Percentiles rank a stretch among this genome's conserved stretches.
Evolutionary conservation across 2,797 vertebrate genomes (phyloP).

Genomic region (Galago senegalensis): DNA sequence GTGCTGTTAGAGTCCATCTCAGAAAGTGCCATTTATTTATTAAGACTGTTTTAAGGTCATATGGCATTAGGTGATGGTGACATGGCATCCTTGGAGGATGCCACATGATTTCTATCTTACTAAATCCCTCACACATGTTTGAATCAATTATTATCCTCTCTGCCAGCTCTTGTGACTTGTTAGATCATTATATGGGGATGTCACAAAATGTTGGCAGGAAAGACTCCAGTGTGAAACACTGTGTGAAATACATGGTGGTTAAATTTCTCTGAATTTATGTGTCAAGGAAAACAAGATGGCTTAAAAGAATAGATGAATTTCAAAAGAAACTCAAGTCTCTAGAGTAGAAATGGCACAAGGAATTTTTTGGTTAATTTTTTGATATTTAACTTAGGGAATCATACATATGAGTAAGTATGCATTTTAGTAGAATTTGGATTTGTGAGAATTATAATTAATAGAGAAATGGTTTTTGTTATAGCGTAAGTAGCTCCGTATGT

Average conservation of each 20-base stretch:
- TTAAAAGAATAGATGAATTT: slow-evolving; percentile 20
- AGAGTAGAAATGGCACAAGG: not conserved
- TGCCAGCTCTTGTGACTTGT: slow-evolving; percentile 15
- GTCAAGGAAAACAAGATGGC: slow-evolving; percentile 67
- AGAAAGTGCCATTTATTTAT: slow-evolving; percentile 70
- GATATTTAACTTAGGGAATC: not conserved
- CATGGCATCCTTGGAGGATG: slow-evolving; percentile 53
- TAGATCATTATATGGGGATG: not conserved
- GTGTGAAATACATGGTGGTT: slow-evolving; percentile 69
- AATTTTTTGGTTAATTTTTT: not conserved
- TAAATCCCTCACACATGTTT: slow-evolving; percentile 5
- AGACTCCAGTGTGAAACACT: slow-evolving; percentile 59
- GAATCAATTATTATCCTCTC: slow-evolving; percentile 56
- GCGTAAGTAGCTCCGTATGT: not conserved
- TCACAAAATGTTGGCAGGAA: slow-evolving; percentile 61
- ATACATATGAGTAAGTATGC: not conserved
- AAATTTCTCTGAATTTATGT: slow-evolving; percentile 39
- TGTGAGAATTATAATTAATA: not conserved
- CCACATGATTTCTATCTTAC: slow-evolving; percentile 59
- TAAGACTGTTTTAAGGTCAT: slow-evolving; percentile 74
- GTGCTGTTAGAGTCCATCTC: slow-evolving; percentile 56
- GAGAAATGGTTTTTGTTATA: not conserved
- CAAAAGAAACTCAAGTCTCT: slow-evolving; percentile 30
- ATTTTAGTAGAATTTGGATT: not conserved
- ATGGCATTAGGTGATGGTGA: not conserved